Evolutionary conservation across 2,888 invertebrate genomes (phyloP).

Genomic region (Hypolimnas misippus): DNA sequence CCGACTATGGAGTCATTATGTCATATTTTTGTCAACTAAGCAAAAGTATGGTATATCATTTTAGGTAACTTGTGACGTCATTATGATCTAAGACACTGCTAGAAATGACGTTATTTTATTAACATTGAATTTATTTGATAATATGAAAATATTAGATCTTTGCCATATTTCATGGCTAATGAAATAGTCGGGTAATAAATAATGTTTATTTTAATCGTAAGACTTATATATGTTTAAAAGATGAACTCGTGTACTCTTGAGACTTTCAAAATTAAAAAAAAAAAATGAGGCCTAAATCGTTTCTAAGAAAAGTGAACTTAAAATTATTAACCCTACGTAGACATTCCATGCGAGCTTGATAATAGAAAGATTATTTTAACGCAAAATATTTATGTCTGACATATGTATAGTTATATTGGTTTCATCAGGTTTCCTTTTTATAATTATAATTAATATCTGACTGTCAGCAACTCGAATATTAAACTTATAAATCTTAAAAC

Average conservation of each 20-base stretch:
- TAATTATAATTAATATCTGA: background rate
- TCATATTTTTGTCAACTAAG: no score
- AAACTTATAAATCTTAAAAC: no score
- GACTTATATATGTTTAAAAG: background rate
- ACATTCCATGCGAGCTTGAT: slow-evolving; percentile 4
- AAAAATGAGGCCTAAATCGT: slow-evolving; percentile 6
- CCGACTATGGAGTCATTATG: background rate
- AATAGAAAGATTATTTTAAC: background rate
- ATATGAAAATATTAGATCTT: no score
- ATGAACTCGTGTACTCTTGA: background rate
- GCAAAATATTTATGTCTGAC: background rate
- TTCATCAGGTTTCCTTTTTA: background rate
- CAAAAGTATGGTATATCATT: no score
- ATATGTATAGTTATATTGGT: background rate
- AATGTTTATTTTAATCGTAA: background rate
- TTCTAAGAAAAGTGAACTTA: background rate
- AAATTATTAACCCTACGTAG: background rate
- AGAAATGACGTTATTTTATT: no score
- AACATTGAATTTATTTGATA: background rate
- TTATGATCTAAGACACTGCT: no score
- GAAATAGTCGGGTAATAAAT: background rate
- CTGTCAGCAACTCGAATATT: no score
- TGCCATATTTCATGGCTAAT: background rate
- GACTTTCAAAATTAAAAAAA: background rate
- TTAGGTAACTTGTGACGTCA: no score